Evolutionary conservation across 2,113 vertebrate genomes (phyloP), one percentile per base, ranked within the genome.

Genomic region (Peromyscus leucopus): DNA sequence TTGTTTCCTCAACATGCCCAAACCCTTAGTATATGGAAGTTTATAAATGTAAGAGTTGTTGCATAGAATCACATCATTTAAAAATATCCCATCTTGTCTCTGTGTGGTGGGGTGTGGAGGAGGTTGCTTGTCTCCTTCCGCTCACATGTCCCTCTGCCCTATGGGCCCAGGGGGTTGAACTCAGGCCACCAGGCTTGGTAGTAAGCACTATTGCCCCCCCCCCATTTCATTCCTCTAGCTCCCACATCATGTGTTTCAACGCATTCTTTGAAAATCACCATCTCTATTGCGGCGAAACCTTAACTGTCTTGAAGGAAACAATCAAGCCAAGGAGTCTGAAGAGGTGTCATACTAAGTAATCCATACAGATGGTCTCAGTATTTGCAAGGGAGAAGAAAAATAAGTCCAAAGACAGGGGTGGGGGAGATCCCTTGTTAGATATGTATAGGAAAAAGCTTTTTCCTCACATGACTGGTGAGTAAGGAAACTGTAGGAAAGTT

Each of bases 321-420:
- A 22, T 13, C 65, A 71, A 94, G 71, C 7, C 28, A n/a, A 0
- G 46, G 17, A 3, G 1, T 87, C 79, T 48, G 26, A 72, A 21
- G n/a, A 63, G 82, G 59, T 31, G 16, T 19, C 42, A 17, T 63
- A 17, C n/a, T 76, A 76, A 46, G 42, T 16, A 76, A 57, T 90
- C 3, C 36, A 7, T 7, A 48, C 33, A 92, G 17, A 1, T 84
- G 12, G 67, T 63, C 48, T 93, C 61, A 71, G 19, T 93, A 36
- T 61, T 89, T 88, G 28, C 31, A 85, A 69, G 12, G 91, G 36
- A 76, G 55, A 93, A 82, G 57, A 61, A 89, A 91, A 90, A 55
- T 55, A 67, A 28, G 42, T 4, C 10, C 1, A 67, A 1, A 33
- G 39, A 2, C 0, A 67, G 26, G 63, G 51, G 92, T 11, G 39